Conservation (phyloP, 2,797 vertebrate species). For the Ciconia nigra region DNA sequence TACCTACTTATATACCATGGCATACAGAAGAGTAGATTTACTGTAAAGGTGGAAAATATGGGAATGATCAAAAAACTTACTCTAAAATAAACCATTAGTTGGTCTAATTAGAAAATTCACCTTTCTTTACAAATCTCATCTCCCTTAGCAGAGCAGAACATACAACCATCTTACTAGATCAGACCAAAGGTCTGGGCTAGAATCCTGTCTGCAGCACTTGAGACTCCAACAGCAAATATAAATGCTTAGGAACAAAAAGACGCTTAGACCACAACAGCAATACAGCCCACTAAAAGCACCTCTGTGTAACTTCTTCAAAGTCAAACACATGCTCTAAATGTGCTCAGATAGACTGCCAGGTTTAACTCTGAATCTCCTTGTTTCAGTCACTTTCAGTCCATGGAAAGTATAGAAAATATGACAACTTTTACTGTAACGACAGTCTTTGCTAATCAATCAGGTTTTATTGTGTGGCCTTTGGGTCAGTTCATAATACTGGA, state of each 20-base stretch:
- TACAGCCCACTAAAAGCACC: neutral
- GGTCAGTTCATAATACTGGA: constrained; percentile 36
- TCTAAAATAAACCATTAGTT: neutral
- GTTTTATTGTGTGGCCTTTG: constrained; percentile 59
- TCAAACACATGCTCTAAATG: neutral
- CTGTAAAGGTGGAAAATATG: neutral
- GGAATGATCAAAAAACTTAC: neutral
- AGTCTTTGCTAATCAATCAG: constrained; percentile 51
- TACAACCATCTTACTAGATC: neutral
- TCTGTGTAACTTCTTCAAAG: neutral
- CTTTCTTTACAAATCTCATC: neutral
- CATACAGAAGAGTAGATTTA: neutral
- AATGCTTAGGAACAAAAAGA: neutral
- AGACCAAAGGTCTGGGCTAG: neutral
- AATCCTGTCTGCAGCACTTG: neutral
- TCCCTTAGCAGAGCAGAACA: neutral
- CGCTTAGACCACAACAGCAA: neutral
- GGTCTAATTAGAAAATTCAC: neutral
- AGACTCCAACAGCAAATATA: neutral
- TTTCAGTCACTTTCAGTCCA: neutral
- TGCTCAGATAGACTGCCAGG: neutral
- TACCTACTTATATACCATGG: neutral
- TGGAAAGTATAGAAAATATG: neutral
- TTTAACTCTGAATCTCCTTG: neutral
- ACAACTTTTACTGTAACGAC: constrained; percentile 21